These are phyloP conservation scores for Danio choprae DNA, from an alignment of 2,797 vertebrate species.

Conservation along the genomic window DNA sequence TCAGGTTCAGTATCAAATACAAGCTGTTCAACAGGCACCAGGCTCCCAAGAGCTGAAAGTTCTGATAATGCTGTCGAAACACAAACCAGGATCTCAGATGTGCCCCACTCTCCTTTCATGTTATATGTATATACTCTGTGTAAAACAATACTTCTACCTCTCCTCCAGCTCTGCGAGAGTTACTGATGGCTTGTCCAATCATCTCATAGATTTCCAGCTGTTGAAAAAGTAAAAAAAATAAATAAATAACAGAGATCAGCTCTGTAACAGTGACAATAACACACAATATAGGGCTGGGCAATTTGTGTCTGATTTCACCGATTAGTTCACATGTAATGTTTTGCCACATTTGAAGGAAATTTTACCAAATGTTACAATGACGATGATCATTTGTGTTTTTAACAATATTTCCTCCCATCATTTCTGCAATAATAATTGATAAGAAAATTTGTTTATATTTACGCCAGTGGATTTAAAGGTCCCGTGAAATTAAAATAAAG, in stretches of 20 bases:
- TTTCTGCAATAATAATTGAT: no score
- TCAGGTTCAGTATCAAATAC: conserved; percentile 97
- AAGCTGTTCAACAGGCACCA: conserved; percentile 98
- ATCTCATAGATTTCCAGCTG: conserved; percentile 99
- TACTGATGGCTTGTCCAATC: conserved; percentile 98
- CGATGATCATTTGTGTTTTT: no score
- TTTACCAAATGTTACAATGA: no score
- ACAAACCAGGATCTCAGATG: conserved; percentile 3
- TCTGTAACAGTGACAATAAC: neutral
- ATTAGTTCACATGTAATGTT: no score
- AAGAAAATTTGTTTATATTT: no score
- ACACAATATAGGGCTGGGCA: no score
- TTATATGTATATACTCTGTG: neutral
- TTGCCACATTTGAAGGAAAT: no score
- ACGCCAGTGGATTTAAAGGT: no score
- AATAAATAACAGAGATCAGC: neutral
- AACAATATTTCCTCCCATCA: no score
- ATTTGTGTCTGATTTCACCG: no score
- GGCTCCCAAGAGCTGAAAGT: conserved; percentile 97
- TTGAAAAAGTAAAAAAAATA: conserved; percentile 19
- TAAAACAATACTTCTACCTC: conserved; percentile 81
- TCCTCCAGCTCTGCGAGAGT: conserved; percentile 93
- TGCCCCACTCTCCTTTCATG: neutral
- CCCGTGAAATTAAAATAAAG: no score
- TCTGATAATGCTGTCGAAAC: conserved; percentile 92